Evolutionary conservation across 2,888 invertebrate genomes (phyloP), one percentile per base, ranked within the genome.

Genomic region (Meta bourneti): DNA sequence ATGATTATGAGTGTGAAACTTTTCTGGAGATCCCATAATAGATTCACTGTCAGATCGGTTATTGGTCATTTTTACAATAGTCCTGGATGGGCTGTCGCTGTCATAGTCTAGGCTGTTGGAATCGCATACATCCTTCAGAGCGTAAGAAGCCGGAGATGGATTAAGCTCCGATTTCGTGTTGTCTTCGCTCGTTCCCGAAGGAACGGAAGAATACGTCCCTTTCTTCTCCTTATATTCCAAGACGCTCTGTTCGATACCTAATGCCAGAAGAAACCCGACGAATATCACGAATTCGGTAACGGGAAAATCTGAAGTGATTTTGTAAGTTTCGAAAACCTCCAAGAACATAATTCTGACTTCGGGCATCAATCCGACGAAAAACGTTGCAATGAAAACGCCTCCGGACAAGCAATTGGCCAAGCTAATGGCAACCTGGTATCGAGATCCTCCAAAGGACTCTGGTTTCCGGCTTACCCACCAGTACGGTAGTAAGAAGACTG

Each of bases 331-430:
- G 11, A 93, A 89, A 16, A 94, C 85, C 7, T 86, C 91, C 11
- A 93, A 90, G 89, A 94, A 93, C 74, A 94, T 93, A 34, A 94
- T 93, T 16, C 94, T 88, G 0, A 94, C 94, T 93, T 95, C 95
- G 7, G 95, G 94, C 69, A 95, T 92, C 6, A 95, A 93, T 72
- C 94, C 94, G 1, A 95, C 93, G 52, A 95, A 93, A 83, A 94
- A 94, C 0, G 94, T 94, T 0, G 94, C 95, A 1, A 95, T 93
- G 92, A 95, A 95, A 1, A 95, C 94, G 0, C 95, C 95, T 1
- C 95, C 95, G 0, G 94, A 94, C 71, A 95, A 94, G 86, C 95
- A 95, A 90, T 94, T 94, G 51, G 94, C 93, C 34, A 93, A 70
- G n/a, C 93, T 92, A 13, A 94, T 52, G 8, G 72, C 88, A 6